These are phyloP conservation scores for Harpagoxenus sublaevis DNA, from an alignment of 2,888 invertebrate species.

Conservation along the genomic window DNA sequence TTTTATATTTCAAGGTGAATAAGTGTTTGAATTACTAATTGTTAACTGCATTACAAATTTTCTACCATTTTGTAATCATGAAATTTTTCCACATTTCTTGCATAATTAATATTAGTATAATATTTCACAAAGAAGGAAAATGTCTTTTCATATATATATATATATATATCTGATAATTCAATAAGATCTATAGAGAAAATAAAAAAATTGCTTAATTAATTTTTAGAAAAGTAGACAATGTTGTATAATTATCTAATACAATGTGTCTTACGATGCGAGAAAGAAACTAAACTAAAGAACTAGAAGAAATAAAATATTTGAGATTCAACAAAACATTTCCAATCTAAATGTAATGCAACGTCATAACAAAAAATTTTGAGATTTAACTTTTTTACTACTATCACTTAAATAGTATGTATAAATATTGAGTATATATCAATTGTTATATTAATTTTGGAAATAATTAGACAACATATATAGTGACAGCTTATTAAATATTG, in stretches of 20 bases:
- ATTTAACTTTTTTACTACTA: background rate
- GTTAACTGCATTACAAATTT: background rate
- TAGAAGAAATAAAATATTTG: slow-evolving; percentile 16
- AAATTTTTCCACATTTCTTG: slow-evolving; percentile 7
- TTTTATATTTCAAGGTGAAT: background rate
- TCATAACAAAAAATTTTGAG: background rate
- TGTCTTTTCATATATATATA: background rate
- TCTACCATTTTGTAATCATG: background rate
- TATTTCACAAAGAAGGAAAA: background rate
- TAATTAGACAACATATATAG: background rate
- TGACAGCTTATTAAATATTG: background rate
- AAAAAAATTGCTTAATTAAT: background rate
- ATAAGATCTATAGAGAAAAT: background rate
- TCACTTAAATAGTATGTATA: background rate
- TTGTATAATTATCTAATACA: background rate
- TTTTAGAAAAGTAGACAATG: background rate
- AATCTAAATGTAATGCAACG: background rate
- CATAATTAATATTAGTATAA: slow-evolving; percentile 11
- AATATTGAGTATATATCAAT: background rate
- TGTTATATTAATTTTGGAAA: slow-evolving; percentile 6
- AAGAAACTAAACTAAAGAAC: background rate
- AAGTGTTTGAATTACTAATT: slow-evolving; percentile 13
- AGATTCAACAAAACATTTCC: background rate
- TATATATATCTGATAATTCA: background rate
- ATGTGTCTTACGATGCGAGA: background rate